These are phyloP conservation scores for Ennomos fuscantarius DNA, from an alignment of 2,888 invertebrate species.

Conservation along the genomic window DNA sequence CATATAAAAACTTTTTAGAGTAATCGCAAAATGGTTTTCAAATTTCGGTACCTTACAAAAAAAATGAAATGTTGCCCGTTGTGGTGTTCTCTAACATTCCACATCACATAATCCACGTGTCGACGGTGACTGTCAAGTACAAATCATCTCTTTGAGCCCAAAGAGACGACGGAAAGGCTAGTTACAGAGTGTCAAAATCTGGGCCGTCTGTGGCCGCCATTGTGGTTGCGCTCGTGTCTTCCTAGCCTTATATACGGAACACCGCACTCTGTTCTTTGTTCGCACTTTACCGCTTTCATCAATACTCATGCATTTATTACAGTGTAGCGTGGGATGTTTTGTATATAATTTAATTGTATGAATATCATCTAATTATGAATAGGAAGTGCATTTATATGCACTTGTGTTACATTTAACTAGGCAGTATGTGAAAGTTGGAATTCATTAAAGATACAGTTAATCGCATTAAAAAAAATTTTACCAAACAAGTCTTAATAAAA, in stretches of 20 bases:
- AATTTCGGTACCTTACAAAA: no score
- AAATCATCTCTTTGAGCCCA: slow-evolving; percentile 23
- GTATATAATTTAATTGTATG: slow-evolving; percentile 46
- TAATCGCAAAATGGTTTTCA: no score
- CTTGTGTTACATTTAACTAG: no score
- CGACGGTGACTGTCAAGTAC: slow-evolving; percentile 5
- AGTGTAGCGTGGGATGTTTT: slow-evolving; percentile 32
- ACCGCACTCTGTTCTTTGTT: slow-evolving; percentile 7
- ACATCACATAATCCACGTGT: slow-evolving; percentile 3
- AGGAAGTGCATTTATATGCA: slow-evolving; percentile 15
- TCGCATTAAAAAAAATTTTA: no score
- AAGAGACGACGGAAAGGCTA: slow-evolving; percentile 8
- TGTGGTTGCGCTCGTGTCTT: slow-evolving; percentile 2
- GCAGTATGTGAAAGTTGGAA: no score
- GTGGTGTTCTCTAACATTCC: background rate
- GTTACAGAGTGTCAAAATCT: background rate
- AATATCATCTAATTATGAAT: slow-evolving; percentile 48
- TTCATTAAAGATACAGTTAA: no score
- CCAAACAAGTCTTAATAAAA: no score
- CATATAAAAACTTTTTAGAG: no score
- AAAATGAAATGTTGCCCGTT: no score
- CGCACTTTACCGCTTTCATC: slow-evolving; percentile 26
- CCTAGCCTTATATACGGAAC: slow-evolving; percentile 24
- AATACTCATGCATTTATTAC: slow-evolving; percentile 29
- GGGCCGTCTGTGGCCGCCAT: background rate